Conservation (phyloP, 2,113 vertebrate genomes). For the Lepus americanus region DNA sequence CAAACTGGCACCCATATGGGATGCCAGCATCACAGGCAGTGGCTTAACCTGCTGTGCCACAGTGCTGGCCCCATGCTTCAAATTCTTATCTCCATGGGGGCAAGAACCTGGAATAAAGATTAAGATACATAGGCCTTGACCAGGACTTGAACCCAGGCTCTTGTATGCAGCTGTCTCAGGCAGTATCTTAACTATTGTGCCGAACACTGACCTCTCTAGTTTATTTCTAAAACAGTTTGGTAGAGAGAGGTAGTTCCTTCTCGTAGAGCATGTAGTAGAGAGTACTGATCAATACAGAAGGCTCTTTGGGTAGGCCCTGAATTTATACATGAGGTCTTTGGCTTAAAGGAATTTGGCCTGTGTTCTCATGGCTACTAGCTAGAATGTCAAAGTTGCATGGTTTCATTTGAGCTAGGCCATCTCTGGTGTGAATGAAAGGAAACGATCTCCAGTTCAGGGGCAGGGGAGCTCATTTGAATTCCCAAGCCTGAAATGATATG, state of each 20-base stretch:
- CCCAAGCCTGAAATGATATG: neutral
- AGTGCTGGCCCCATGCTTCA: too few species aligned
- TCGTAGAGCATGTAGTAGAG: neutral
- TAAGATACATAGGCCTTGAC: too few species aligned
- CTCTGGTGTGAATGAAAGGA: constrained; percentile 17
- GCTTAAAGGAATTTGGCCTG: neutral
- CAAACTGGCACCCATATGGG: too few species aligned
- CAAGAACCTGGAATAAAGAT: too few species aligned
- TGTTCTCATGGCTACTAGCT: neutral
- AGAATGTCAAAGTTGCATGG: neutral
- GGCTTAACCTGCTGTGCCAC: too few species aligned
- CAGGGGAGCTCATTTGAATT: neutral
- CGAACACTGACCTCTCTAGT: too few species aligned
- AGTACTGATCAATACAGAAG: neutral
- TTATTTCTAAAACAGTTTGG: neutral
- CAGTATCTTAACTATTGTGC: too few species aligned
- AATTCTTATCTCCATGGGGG: too few species aligned
- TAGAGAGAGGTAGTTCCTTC: neutral
- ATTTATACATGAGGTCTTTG: constrained; percentile 38
- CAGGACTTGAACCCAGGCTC: too few species aligned
- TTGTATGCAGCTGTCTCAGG: too few species aligned
- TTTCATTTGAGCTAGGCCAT: neutral
- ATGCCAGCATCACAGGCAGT: too few species aligned
- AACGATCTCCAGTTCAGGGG: neutral
- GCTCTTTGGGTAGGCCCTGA: neutral